Conservation (phyloP, 2,113 vertebrate genomes). For the Mola mola region DNA sequence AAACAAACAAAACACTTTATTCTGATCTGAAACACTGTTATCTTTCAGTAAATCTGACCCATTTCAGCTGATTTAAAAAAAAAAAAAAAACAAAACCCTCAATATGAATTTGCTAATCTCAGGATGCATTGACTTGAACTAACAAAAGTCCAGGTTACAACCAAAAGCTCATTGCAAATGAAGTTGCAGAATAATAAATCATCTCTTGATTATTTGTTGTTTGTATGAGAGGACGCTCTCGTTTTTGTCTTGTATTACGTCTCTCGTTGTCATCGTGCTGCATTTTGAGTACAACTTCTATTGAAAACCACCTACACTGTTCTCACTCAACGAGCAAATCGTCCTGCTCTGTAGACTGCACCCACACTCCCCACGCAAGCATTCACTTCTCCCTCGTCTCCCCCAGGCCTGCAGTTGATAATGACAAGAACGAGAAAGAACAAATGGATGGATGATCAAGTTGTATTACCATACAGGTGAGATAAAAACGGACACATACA, state of each 20-base stretch:
- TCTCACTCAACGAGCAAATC: slow-evolving; percentile 25
- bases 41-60: background rate
- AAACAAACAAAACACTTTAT: background rate
- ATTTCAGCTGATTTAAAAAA: background rate
- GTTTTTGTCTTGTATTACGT: too few species aligned
- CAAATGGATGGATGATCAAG: slow-evolving; percentile 23
- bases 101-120: background rate
- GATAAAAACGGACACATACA: slow-evolving; percentile 43
- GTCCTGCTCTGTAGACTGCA: slow-evolving; percentile 27
- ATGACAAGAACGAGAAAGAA: background rate
- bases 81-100: too few species aligned
- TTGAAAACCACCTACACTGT: slow-evolving; percentile 32
- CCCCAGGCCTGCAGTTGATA: slow-evolving; percentile 18
- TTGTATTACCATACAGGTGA: slow-evolving; percentile 54
- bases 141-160: too few species aligned
- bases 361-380: slow-evolving; percentile 40
- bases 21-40: background rate
- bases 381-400: slow-evolving; percentile 40
- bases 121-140: background rate
- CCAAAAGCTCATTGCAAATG: too few species aligned
- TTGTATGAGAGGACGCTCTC: too few species aligned
- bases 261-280: background rate
- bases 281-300: slow-evolving; percentile 20
- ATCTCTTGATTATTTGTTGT: background rate
- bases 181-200: background rate